Evolutionary conservation across 2,113 vertebrate genomes (phyloP).

Genomic region (Forbesichthys papilliferus): DNA sequence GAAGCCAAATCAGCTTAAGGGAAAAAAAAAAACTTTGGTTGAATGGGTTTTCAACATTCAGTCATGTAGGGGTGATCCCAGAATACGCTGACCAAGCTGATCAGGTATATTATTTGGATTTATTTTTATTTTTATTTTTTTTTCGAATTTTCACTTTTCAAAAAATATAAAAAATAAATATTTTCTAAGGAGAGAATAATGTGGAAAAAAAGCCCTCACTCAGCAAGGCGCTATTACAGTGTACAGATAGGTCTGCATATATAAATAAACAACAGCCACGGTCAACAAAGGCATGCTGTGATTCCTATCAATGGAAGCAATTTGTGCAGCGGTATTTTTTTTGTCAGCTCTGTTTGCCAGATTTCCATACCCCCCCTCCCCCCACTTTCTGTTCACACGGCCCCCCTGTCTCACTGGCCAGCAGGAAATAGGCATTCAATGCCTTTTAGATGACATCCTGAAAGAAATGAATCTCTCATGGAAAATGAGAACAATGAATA

Average conservation of each 20-base stretch:
- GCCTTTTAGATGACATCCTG: conserved; percentile 73
- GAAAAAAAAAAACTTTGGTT: not conserved
- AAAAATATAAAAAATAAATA: too few relatives aligned
- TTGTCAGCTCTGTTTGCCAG: conserved; percentile 51
- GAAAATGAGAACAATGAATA: conserved; percentile 75
- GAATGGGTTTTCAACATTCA: conserved; percentile 28
- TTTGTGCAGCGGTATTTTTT: conserved; percentile 52
- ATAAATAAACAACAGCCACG: conserved; percentile 52
- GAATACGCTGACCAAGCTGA: conserved; percentile 54
- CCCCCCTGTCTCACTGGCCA: conserved; percentile 22
- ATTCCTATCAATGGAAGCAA: conserved; percentile 59
- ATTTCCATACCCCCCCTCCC: conserved; percentile 50
- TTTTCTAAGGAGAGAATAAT: conserved; percentile 4
- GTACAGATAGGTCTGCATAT: conserved; percentile 38
- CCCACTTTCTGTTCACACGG: conserved; percentile 11
- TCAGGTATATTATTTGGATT: conserved; percentile 35
- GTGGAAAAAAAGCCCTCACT: conserved; percentile 23
- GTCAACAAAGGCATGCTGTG: conserved; percentile 59
- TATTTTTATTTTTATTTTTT: conserved; percentile 29
- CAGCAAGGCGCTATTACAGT: conserved; percentile 40
- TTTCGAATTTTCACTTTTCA: too few relatives aligned
- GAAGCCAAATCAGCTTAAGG: too few relatives aligned
- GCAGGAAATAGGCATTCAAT: conserved; percentile 69
- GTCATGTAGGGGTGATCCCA: conserved; percentile 12
- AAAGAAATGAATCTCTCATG: conserved; percentile 66